These are phyloP conservation scores for Xenus cinereus DNA, from an alignment of 2,113 vertebrate genomes.

Conservation along the genomic window DNA sequence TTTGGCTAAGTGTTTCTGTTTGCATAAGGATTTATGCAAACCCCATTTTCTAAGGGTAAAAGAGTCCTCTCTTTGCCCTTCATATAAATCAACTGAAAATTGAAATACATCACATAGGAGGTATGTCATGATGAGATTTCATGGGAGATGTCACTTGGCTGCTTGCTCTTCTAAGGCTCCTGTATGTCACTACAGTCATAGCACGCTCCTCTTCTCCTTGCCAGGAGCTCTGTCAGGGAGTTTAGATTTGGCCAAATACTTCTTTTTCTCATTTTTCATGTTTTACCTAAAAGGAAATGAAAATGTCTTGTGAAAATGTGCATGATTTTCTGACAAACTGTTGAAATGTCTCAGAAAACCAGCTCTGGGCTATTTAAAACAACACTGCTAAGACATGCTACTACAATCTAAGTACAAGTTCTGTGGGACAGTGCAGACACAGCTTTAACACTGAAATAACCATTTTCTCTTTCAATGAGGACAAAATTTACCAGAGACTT, in stretches of 20 bases:
- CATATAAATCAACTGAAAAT: background rate
- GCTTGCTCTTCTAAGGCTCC: background rate
- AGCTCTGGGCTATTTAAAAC: background rate
- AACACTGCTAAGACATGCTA: background rate
- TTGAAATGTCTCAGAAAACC: background rate
- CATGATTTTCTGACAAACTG: background rate
- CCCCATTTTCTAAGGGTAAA: background rate
- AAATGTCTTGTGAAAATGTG: background rate
- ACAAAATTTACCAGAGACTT: background rate
- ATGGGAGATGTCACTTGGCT: background rate
- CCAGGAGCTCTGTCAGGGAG: background rate
- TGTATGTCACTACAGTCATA: background rate
- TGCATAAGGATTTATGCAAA: background rate
- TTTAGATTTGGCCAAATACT: background rate
- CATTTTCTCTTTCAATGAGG: background rate
- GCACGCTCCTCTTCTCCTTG: background rate
- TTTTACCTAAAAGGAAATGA: background rate
- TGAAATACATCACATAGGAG: background rate
- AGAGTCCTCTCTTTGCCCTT: background rate
- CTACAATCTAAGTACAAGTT: background rate
- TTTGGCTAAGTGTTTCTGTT: background rate
- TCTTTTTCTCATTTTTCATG: background rate
- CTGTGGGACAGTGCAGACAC: background rate
- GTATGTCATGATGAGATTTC: background rate
- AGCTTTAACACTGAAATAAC: background rate